Percentiles rank a stretch among this genome's conserved stretches.
Evolutionary conservation across 2,113 vertebrate species (phyloP).

Genomic region (Amphiprion percula): DNA sequence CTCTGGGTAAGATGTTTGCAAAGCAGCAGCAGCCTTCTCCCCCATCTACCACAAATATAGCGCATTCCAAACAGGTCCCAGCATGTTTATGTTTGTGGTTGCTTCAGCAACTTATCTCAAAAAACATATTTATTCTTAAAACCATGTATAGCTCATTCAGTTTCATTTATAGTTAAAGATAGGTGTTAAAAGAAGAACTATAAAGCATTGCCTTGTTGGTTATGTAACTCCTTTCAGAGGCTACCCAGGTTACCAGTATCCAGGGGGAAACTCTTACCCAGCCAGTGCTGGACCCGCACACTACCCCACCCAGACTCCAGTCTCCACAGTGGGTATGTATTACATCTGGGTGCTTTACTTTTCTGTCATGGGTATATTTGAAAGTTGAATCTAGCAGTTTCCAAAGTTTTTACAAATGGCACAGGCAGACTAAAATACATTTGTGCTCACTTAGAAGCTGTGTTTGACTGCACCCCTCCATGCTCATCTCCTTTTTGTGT

Average conservation of each 20-base stretch:
- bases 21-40: background rate
- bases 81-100: constrained; percentile 4
- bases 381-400: constrained; percentile 7
- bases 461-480: background rate
- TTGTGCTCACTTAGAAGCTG: background rate
- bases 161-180: background rate
- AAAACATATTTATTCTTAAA: background rate
- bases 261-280: constrained; percentile 90
- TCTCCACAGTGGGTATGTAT: constrained; percentile 93
- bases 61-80: background rate
- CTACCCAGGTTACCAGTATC: constrained; percentile 91
- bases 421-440: background rate
- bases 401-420: background rate
- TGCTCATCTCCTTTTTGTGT: background rate
- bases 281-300: constrained; percentile 88
- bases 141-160: background rate
- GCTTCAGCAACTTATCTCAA: background rate
- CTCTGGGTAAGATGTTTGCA: constrained; percentile 86
- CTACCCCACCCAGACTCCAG: constrained; percentile 91
- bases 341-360: constrained; percentile 17
- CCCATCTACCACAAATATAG: background rate
- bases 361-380: background rate
- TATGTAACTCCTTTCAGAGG: constrained; percentile 80
- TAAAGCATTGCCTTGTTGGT: background rate
- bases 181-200: background rate